A percentile compares a stretch with the other conserved stretches of the same genome.
phyloP scores from a whole-genome alignment of 2,113 vertebrate species.

The Tricholaema leucomelas region DNA sequence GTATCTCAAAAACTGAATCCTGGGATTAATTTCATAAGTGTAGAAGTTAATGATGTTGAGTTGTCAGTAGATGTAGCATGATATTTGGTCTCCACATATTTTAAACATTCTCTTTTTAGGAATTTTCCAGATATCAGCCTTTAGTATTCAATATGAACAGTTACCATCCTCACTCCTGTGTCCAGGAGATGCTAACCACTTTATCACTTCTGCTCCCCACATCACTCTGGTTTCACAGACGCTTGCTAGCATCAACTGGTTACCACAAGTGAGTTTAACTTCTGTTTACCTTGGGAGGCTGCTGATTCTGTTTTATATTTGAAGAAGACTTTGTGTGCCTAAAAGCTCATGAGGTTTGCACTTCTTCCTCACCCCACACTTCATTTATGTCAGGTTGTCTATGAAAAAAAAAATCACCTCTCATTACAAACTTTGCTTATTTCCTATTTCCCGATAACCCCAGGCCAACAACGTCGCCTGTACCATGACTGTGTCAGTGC shows the following conservation, averaged over 20 bases:
- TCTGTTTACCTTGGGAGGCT: background rate
- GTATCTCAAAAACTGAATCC: background rate
- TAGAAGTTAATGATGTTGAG: background rate
- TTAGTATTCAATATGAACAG: background rate
- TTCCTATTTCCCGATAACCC: background rate
- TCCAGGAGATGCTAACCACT: background rate
- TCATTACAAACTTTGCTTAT: background rate
- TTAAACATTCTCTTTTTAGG: background rate
- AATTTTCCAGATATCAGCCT: background rate
- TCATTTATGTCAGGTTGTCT: background rate
- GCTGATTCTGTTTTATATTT: background rate
- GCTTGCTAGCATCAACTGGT: background rate
- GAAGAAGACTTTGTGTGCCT: background rate
- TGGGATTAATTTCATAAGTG: background rate
- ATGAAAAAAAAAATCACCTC: background rate
- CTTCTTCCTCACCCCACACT: background rate
- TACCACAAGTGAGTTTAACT: background rate
- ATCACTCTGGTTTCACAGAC: background rate
- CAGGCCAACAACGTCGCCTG: background rate
- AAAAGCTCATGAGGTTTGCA: fast-evolving
- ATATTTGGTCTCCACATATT: background rate
- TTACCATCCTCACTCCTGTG: background rate
- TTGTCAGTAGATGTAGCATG: background rate
- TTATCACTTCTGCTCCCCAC: background rate
- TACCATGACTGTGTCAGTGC: background rate